Conservation (phyloP, 2,888 invertebrate genomes). For the Dorcus hopei region DNA sequence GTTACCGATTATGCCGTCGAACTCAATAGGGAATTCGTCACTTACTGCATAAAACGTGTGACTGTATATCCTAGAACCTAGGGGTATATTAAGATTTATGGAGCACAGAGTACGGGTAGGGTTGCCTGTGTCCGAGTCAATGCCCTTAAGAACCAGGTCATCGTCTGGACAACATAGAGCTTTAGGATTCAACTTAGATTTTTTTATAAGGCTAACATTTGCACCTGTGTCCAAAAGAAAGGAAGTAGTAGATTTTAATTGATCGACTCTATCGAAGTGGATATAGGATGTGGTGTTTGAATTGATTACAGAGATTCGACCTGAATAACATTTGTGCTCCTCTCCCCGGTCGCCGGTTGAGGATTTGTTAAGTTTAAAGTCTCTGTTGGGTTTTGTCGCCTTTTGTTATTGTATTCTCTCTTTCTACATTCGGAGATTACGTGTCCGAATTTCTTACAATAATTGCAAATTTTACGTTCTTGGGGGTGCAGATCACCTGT, state of each 20-base stretch:
- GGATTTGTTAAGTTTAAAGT: conserved; percentile 5
- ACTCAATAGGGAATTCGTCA: too few relatives aligned
- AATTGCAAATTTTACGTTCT: conserved; percentile 11
- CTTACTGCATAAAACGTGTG: too few relatives aligned
- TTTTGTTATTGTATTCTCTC: conserved; percentile 24
- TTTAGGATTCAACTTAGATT: conserved; percentile 11
- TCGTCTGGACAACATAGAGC: neutral
- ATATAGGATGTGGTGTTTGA: neutral
- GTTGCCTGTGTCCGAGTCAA: neutral
- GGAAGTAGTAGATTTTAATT: neutral
- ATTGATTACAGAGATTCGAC: conserved; percentile 11
- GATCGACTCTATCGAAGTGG: neutral
- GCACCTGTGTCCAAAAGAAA: conserved; percentile 20
- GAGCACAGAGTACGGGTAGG: neutral
- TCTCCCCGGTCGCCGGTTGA: neutral
- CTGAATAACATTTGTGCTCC: conserved; percentile 9
- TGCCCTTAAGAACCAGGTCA: neutral
- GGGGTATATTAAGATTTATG: neutral
- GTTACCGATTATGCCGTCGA: too few relatives aligned
- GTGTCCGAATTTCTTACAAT: conserved; percentile 23
- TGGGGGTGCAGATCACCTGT: too few relatives aligned
- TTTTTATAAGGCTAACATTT: conserved; percentile 15
- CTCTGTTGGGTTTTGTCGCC: neutral
- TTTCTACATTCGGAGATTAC: conserved; percentile 19
- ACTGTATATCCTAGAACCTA: neutral